Conservation (phyloP, 2,888 invertebrate genomes). For the Nomada hirtipes region DNA sequence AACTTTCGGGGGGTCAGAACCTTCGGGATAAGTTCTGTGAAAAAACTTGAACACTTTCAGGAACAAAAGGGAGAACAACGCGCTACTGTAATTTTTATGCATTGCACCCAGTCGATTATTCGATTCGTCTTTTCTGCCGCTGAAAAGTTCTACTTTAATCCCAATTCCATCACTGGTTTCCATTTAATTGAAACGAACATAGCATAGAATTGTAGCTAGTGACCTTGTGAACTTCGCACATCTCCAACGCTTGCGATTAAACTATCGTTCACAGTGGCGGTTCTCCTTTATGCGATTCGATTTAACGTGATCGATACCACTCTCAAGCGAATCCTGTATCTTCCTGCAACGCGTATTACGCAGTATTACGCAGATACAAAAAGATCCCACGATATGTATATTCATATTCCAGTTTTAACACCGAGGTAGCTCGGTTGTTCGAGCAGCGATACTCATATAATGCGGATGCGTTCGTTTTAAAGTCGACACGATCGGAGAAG, state of each 20-base stretch:
- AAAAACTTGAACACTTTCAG: constrained; percentile 10
- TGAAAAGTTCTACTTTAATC: background rate
- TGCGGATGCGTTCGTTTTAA: too few relatives aligned
- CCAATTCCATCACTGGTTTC: background rate
- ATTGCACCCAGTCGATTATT: constrained; percentile 16
- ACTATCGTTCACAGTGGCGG: background rate
- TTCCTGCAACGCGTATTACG: too few relatives aligned
- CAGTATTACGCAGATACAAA: background rate
- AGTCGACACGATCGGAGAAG: too few relatives aligned
- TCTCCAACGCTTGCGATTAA: too few relatives aligned
- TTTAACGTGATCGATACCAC: constrained; percentile 24
- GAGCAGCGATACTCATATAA: too few relatives aligned
- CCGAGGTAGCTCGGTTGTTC: too few relatives aligned
- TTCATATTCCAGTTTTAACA: too few relatives aligned
- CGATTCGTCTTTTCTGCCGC: background rate
- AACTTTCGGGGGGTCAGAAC: background rate
- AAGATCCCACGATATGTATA: background rate
- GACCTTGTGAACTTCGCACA: constrained; percentile 23
- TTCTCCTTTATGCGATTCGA: constrained; percentile 34
- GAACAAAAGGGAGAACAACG: background rate
- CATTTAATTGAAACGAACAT: constrained; percentile 54
- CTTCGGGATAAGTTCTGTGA: background rate
- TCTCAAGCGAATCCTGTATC: constrained; percentile 4
- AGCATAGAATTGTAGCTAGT: constrained; percentile 13
- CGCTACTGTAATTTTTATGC: constrained; percentile 32